Evolutionary conservation across 1,140 invertebrate species (phyloP).

Genomic region (Euura saliciscinereae): DNA sequence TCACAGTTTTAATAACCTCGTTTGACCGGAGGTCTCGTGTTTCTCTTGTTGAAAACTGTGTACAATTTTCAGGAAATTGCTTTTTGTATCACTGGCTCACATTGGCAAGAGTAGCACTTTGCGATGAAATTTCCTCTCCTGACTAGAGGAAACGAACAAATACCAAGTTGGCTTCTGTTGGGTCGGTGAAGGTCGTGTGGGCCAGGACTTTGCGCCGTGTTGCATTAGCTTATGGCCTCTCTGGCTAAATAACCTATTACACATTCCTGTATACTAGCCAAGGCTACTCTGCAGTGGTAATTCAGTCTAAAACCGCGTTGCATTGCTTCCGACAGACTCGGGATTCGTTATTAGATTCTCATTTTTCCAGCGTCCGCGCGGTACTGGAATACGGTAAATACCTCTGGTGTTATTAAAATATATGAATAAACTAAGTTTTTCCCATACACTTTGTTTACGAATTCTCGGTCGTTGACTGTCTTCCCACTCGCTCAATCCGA

Average conservation of each 20-base stretch:
- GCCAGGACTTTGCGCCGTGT: neutral
- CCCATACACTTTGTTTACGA: no score
- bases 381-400: constrained; percentile 12
- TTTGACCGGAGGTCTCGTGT: neutral
- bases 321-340: neutral
- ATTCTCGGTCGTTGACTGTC: no score
- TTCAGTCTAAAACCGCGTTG: neutral
- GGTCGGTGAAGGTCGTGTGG: neutral
- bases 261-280: constrained; percentile 31
- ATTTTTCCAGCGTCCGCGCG: constrained; percentile 38
- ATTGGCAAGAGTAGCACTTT: neutral
- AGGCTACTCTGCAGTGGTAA: neutral
- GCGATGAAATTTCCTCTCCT: neutral
- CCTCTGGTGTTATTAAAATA: neutral
- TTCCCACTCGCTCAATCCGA: no score
- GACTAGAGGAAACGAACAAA: neutral
- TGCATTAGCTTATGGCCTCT: constrained; percentile 15
- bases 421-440: neutral
- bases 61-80: neutral
- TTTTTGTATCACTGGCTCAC: neutral
- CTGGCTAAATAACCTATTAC: constrained; percentile 53
- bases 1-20: no score
- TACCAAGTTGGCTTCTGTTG: neutral
- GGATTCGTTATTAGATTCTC: constrained; percentile 33
- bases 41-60: neutral